Percentiles rank a stretch among this genome's conserved stretches.
phyloP scores from a whole-genome alignment of 2,797 vertebrate genomes.

The Falco rusticolus region DNA sequence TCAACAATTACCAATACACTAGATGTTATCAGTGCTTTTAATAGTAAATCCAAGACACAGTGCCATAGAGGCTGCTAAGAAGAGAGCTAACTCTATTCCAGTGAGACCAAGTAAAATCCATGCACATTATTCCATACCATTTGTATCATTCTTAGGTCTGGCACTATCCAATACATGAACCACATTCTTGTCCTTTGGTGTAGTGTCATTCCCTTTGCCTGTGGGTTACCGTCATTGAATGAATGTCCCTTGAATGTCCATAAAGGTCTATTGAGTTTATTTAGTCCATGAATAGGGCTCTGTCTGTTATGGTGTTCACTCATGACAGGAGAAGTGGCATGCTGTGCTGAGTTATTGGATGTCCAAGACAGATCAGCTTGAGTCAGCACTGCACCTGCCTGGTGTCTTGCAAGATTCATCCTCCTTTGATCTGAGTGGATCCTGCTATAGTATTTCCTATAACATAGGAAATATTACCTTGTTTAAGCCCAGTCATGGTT shows the following conservation, averaged over 20 bases:
- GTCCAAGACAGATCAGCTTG: not conserved
- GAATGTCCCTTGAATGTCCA: not conserved
- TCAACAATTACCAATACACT: not conserved
- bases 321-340: not conserved
- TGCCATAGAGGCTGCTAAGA: not conserved
- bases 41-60: not conserved
- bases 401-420: not conserved
- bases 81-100: not conserved
- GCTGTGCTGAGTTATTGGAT: not conserved
- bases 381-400: not conserved
- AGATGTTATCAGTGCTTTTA: not conserved
- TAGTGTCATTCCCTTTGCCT: not conserved
- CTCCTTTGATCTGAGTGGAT: not conserved
- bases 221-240: not conserved
- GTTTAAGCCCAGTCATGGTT: not conserved
- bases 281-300: not conserved
- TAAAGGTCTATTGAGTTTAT: not conserved
- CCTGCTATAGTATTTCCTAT: not conserved
- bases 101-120: not conserved
- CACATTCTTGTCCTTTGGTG: not conserved
- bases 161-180: not conserved
- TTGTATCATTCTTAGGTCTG: not conserved
- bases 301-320: not conserved
- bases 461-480: not conserved
- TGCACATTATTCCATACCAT: not conserved